Conservation (phyloP, 2,888 invertebrate species). For the Apamea sordens region DNA sequence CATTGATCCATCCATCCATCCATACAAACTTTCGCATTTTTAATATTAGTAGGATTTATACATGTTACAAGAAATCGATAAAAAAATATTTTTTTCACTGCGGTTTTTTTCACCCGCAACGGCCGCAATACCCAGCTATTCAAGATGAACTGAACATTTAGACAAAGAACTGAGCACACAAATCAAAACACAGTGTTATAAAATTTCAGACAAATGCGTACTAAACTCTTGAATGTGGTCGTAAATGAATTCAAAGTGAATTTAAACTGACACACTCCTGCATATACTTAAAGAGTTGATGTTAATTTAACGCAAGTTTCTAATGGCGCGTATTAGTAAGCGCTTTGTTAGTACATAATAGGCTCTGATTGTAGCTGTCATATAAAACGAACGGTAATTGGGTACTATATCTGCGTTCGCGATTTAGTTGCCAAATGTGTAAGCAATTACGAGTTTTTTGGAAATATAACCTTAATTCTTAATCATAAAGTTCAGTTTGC, state of each 20-base stretch:
- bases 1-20: no score
- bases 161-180: neutral
- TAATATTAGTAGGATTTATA: neutral
- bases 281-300: constrained; percentile 32
- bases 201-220: constrained; percentile 27
- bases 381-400: constrained; percentile 53
- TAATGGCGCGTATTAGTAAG: constrained; percentile 41
- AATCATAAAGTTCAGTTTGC: no score
- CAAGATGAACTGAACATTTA: neutral
- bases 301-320: constrained; percentile 46
- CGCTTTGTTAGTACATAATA: constrained; percentile 45
- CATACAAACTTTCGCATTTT: no score
- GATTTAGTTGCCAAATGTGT: neutral
- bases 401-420: neutral
- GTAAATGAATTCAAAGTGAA: constrained; percentile 47
- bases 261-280: constrained; percentile 40
- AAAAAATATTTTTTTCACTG: no score
- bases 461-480: neutral
- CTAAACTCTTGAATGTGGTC: constrained; percentile 39
- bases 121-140: no score
- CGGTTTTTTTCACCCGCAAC: neutral
- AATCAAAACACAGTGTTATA: constrained; percentile 31
- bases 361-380: constrained; percentile 39
- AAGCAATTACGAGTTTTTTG: no score
- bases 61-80: no score